A percentile compares a stretch with the other conserved stretches of the same genome.
These are phyloP conservation scores for Malaclemys terrapin DNA, from an alignment of 2,113 vertebrate genomes.

Conservation along the genomic window DNA sequence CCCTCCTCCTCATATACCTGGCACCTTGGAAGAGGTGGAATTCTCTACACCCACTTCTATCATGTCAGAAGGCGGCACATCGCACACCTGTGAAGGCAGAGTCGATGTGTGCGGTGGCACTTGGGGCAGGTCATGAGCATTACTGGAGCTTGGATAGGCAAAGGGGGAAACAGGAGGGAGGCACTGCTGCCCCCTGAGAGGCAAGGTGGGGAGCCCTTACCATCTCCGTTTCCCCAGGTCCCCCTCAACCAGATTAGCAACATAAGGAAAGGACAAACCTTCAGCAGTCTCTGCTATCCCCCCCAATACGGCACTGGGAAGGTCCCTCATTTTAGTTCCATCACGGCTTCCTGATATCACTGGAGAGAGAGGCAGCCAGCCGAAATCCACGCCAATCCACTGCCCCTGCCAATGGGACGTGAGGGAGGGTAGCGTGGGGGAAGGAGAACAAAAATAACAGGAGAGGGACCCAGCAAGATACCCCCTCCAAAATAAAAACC, in stretches of 20 bases:
- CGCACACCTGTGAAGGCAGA: accelerated
- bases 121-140: neutral
- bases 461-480: constrained; percentile 26
- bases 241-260: neutral
- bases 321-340: neutral
- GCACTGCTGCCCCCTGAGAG: neutral
- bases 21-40: neutral
- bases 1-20: neutral
- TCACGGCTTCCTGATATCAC: neutral
- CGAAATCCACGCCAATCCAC: neutral
- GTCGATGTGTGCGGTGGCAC: neutral
- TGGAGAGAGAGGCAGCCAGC: accelerated
- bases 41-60: neutral
- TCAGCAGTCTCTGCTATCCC: neutral
- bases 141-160: neutral
- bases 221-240: neutral
- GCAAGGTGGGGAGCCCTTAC: neutral
- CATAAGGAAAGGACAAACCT: neutral
- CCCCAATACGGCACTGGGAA: neutral
- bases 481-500: neutral
- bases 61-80: neutral
- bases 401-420: neutral
- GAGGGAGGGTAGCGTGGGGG: neutral
- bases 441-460: neutral
- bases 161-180: neutral